Evolutionary conservation across 1,140 invertebrate genomes (phyloP), one percentile per base, ranked within the genome.

Genomic region (Pogonomyrmex barbatus): DNA sequence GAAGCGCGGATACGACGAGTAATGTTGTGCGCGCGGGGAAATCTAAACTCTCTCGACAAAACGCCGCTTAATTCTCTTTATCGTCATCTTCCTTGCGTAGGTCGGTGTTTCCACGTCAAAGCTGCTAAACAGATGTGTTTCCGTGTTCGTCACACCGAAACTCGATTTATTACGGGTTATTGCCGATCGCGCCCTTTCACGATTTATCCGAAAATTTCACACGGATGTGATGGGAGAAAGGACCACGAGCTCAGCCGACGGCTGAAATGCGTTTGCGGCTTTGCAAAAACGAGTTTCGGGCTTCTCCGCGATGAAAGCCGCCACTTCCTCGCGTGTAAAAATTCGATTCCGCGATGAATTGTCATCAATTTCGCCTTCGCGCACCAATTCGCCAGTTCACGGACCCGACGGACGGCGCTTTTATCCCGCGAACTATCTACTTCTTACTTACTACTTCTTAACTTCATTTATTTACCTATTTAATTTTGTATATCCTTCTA

Each of bases 161-260:
- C 65, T 81, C 65, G 78, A 81, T 81, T 81, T 81, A 81, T 81
- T 81, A 81, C 63, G 54, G 50, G 36, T 81, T 81, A 81, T 70
- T 56, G 65, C 50, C 52, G 78, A 30, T 81, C 65, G 77, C 33
- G 47, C 63, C 47, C 63, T 81, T 81, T 68, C 47, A 70, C 77
- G 63, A 79, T 79, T 70, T 42, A 45, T 14, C n/a, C 63, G 65
- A 81, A 81, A 81, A 81, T 81, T 81, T 81, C 78, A 76, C 60
- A 47, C 81, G 56, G 42, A 73, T 84, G 76, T 24, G 58, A 84
- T 42, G 14, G 33, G 81, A 84, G 56, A 76, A 84, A 84, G 68
- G 76, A 65, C 33, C 58, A n/a, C 60, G 30, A 50, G 58, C 60
- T 12, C 75, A 58, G 33, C 36, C 68, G 58, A 8, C 56, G 81